These are phyloP conservation scores for Brachionus rotundiformis DNA, from an alignment of 1,140 invertebrate species.

Conservation along the genomic window DNA sequence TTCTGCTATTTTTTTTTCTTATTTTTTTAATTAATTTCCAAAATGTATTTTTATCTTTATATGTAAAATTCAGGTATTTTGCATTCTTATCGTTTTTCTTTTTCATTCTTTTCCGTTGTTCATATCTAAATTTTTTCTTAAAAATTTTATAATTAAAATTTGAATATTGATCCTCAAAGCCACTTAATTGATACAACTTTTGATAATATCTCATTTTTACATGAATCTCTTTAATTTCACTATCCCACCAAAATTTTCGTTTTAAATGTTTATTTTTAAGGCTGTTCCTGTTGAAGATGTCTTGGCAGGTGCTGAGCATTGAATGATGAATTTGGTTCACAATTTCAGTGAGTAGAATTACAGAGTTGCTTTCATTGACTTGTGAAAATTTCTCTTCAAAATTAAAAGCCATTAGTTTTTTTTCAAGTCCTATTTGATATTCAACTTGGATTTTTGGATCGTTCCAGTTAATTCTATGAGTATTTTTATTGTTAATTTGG, in stretches of 20 bases:
- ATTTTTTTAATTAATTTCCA: constrained; percentile 20
- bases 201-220: neutral
- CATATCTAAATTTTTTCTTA: neutral
- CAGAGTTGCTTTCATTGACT: neutral
- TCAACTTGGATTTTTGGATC: neutral
- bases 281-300: neutral
- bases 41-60: neutral
- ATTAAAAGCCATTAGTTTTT: neutral
- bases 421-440: neutral
- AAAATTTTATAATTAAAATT: neutral
- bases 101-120: neutral
- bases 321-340: neutral
- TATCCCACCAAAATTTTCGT: neutral
- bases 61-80: neutral
- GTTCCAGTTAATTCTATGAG: neutral
- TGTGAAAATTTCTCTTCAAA: neutral
- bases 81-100: constrained; percentile 5
- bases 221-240: too few relatives aligned
- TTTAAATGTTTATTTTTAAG: neutral
- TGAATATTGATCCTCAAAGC: neutral
- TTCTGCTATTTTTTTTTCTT: constrained; percentile 4
- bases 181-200: neutral
- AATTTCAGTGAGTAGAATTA: neutral
- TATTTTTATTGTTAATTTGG: neutral
- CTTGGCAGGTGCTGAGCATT: neutral